A percentile compares a stretch with the other conserved stretches of the same genome.
Conservation (phyloP, 1,140 invertebrate species). For the Yoshiicerus persimilis region DNA sequence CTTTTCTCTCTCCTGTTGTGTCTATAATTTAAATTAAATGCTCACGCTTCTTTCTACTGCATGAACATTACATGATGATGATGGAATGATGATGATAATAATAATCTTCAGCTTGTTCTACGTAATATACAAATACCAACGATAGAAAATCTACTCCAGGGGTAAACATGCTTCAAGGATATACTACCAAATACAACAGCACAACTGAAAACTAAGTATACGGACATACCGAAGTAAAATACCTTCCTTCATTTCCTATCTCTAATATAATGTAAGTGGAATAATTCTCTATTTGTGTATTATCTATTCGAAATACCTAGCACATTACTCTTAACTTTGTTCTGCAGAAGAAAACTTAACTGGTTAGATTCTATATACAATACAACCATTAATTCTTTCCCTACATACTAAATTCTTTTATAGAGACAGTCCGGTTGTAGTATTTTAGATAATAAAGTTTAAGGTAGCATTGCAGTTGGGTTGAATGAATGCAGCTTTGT, state of each 20-base stretch:
- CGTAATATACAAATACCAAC: background rate
- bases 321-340: too few relatives aligned
- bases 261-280: too few relatives aligned
- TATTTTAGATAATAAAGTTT: background rate
- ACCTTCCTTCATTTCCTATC: background rate
- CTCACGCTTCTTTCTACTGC: slow-evolving; percentile 8
- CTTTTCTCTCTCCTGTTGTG: slow-evolving; percentile 10
- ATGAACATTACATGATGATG: slow-evolving; percentile 14
- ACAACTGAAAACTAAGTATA: background rate
- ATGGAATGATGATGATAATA: slow-evolving; percentile 12
- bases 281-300: background rate
- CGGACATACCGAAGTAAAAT: background rate
- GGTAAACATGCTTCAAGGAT: background rate
- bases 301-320: too few relatives aligned
- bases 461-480: background rate
- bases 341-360: too few relatives aligned
- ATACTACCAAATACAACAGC: background rate
- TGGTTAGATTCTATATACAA: too few relatives aligned
- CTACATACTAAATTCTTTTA: too few relatives aligned
- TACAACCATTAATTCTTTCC: too few relatives aligned
- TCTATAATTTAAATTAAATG: slow-evolving; percentile 24
- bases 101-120: background rate
- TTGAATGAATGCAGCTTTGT: background rate
- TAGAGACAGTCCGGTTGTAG: too few relatives aligned
- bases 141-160: background rate